Evolutionary conservation across 2,888 invertebrate species (phyloP), one percentile per base, ranked within the genome.

Genomic region (Tetranychus truncatus): DNA sequence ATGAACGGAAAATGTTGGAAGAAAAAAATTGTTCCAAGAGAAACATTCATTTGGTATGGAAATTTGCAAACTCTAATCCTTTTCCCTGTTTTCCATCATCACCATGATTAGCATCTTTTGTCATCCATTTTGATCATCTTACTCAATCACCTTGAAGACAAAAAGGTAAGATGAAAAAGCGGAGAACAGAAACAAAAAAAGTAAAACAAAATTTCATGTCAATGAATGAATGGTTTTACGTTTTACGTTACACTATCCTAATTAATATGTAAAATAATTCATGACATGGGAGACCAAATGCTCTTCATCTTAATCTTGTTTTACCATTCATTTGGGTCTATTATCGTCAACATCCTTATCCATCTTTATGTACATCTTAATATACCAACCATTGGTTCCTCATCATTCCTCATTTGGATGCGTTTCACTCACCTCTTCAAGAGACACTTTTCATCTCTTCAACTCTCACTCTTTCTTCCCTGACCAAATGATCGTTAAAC

Each of bases 231-330:
- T 34, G 34, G 55, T 55, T 55, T 55, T 55, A 55, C 55, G 55
- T 55, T 55, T 55, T 55, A 55, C 55, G 55, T 55, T 55, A 55
- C 55, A 55, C 55, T 55, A 34, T 55, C 11, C 55, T 55, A 55
- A 55, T 55, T 55, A 55, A 55, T 55, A 55, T 55, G 55, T 55
- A 55, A 55, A 55, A 55, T 55, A 55, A 55, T 55, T 55, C 55
- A 55, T 55, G 55, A 55, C 55, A 55, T 55, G 55, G 55, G 55
- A 55, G 55, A 55, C 55, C 55, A 55, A 55, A 15, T 15, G 55
- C 55, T 55, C 55, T 55, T 6, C 6, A 34, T 34, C 34, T 34
- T 34, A 34, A 34, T 34, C 34, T 34, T 34, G 34, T 34, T 34
- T 34, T 34, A 34, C 34, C 34, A 34, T 34, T 34, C 34, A 34